These are phyloP conservation scores for Carposina sasakii DNA, from an alignment of 1,140 invertebrate genomes.

Conservation along the genomic window DNA sequence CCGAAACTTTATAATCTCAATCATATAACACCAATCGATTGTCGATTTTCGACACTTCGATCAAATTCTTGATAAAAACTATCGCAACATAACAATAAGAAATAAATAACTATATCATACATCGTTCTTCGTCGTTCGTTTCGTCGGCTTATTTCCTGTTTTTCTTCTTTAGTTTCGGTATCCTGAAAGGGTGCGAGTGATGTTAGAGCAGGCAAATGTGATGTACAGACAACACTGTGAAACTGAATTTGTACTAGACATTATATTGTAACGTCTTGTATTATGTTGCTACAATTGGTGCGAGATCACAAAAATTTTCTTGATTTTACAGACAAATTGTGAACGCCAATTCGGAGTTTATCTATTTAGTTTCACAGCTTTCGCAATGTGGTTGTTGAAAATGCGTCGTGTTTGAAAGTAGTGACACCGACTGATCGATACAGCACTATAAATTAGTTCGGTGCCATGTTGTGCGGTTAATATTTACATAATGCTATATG, in stretches of 20 bases:
- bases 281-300: too few relatives aligned
- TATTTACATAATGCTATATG: slow-evolving; percentile 36
- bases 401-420: too few relatives aligned
- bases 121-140: slow-evolving; percentile 52
- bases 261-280: not conserved
- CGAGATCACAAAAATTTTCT: too few relatives aligned
- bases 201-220: slow-evolving; percentile 50
- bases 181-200: slow-evolving; percentile 61
- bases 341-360: too few relatives aligned
- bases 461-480: slow-evolving; percentile 31
- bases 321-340: too few relatives aligned
- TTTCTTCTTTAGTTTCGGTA: slow-evolving; percentile 65
- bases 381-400: too few relatives aligned
- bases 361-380: too few relatives aligned
- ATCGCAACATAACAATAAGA: slow-evolving; percentile 36
- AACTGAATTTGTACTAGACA: slow-evolving; percentile 13
- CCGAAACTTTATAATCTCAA: too few relatives aligned
- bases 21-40: too few relatives aligned
- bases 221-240: slow-evolving; percentile 26
- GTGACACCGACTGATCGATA: too few relatives aligned
- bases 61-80: slow-evolving; percentile 12
- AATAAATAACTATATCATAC: slow-evolving; percentile 60
- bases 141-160: slow-evolving; percentile 42
- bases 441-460: slow-evolving; percentile 51
- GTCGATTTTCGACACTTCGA: too few relatives aligned